Evolutionary conservation across 1,140 invertebrate genomes (phyloP), one percentile per base, ranked within the genome.

Genomic region (Lordiphosa stackelbergi): DNA sequence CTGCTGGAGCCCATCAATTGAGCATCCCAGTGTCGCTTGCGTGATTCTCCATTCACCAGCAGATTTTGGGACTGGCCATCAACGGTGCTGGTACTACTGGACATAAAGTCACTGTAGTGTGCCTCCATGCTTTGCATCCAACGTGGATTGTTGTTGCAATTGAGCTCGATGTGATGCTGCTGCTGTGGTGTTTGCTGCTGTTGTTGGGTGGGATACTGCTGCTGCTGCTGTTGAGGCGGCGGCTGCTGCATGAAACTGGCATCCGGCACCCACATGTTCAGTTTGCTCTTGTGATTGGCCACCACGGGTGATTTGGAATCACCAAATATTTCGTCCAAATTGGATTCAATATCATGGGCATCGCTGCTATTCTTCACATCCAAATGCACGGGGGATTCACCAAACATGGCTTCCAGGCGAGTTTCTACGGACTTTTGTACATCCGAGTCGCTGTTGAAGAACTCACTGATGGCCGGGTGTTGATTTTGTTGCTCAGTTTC

Each of bases 111-210:
- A 8, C 66, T 69, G 37, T 86, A 87, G 46, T 86, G 85, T 7
- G 81, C 77, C 51, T 79, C 75, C 73, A 87, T 86, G 64, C 69
- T 86, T 42, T 87, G 85, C 81, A 87, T 87, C 85, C 85, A 87
- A 22, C 81, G 68, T 0, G 81, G 81, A 55, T 85, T 85, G 31
- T 85, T 84, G 42, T 83, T 83, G 53, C 83, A 85, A 42, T 83
- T 84, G 28, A 85, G 60, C 37, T 85, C 77, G 11, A 85, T 85
- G 40, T 85, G 83, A 74, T 85, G 75, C 34, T 72, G 79, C 40
- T 78, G 79, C 41, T 37, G 41, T 31, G 51, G 37, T 35, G 59
- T 35, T 31, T 58, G 53, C 16, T 53, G 54, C 24, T 61, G 66
- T 16, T 64, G 60, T 16, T 66, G 69, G 49, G 62, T 34, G 16